phyloP scores from a whole-genome alignment of 2,113 vertebrate genomes.

The Calidris pygmaea region DNA sequence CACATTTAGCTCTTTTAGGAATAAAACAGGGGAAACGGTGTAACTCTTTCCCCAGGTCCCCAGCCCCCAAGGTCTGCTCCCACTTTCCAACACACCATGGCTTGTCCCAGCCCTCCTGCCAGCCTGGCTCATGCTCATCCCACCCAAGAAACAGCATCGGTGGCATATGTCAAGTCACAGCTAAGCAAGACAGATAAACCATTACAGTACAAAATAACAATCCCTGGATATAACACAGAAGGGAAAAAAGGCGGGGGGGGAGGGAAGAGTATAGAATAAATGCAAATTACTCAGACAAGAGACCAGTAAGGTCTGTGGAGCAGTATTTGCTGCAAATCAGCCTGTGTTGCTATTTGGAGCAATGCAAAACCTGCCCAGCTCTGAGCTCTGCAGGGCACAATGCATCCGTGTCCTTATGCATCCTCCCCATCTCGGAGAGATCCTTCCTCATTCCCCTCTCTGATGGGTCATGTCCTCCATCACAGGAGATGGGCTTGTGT shows the following conservation, averaged over 20 bases:
- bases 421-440: accelerated
- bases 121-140: accelerated
- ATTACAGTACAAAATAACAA: not conserved
- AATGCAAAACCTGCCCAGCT: not conserved
- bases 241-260: not conserved
- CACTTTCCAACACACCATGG: not conserved
- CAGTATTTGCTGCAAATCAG: not conserved
- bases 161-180: not conserved
- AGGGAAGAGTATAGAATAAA: not conserved
- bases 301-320: not conserved
- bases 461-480: accelerated
- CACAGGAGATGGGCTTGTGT: not conserved
- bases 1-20: not conserved
- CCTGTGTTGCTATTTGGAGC: not conserved
- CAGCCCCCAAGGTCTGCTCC: not conserved
- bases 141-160: not conserved
- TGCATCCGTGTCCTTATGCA: not conserved
- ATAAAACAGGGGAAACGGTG: not conserved
- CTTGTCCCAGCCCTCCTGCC: not conserved
- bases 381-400: not conserved
- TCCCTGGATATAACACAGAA: not conserved
- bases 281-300: not conserved
- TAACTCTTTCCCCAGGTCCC: not conserved
- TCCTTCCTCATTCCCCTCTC: not conserved
- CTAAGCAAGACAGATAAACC: not conserved